Conservation (phyloP, 2,888 invertebrate species). For the Heteromyza rotundicornis region DNA sequence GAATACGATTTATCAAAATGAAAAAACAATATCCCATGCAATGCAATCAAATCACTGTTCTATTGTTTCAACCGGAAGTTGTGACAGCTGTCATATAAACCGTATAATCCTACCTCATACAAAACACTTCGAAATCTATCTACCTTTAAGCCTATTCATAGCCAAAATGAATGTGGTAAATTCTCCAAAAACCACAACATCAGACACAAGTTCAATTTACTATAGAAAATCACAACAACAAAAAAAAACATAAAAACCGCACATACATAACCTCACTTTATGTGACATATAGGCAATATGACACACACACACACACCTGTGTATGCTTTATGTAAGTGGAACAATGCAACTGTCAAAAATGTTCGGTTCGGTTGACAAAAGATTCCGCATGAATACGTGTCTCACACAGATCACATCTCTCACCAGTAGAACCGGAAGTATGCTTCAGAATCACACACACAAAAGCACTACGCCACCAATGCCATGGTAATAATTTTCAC, state of each 20-base stretch:
- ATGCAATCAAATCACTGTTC: neutral
- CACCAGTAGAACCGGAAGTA: neutral
- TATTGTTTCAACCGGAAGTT: neutral
- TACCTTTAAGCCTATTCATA: neutral
- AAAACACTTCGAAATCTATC: too few species aligned
- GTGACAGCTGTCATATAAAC: constrained; percentile 5
- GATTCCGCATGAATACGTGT: constrained; percentile 10
- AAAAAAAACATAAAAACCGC: neutral
- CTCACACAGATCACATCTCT: constrained; percentile 25
- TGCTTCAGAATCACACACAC: too few species aligned
- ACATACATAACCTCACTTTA: neutral
- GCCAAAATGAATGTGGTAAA: too few species aligned
- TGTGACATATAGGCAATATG: neutral
- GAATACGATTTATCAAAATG: too few species aligned
- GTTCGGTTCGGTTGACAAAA: neutral
- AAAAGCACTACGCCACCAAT: too few species aligned
- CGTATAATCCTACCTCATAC: neutral
- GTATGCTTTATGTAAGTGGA: neutral
- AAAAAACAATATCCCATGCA: too few species aligned
- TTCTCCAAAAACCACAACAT: neutral
- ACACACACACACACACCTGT: constrained; percentile 4
- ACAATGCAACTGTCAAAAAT: constrained; percentile 5
- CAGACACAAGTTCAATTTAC: neutral
- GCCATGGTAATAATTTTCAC: too few species aligned
- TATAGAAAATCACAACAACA: neutral